phyloP scores from a whole-genome alignment of 1,140 invertebrate species.

The Drosophila ironensis region DNA sequence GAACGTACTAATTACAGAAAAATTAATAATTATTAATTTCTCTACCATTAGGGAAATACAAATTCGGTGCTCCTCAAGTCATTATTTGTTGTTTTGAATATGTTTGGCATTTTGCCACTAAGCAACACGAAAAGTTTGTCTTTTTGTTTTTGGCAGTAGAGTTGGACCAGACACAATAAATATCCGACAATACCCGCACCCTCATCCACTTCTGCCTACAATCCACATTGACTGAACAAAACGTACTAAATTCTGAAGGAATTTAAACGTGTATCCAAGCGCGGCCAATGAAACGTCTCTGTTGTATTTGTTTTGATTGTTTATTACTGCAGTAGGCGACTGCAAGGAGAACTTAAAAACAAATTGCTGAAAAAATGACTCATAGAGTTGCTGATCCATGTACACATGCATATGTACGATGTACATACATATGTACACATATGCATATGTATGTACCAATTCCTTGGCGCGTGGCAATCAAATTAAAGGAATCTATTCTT shows the following conservation, averaged over 20 bases:
- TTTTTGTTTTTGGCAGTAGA: slow-evolving; percentile 65
- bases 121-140: slow-evolving; percentile 40
- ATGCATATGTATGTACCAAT: too few relatives aligned
- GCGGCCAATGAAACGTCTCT: slow-evolving; percentile 72
- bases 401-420: slow-evolving; percentile 4
- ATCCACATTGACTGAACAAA: slow-evolving; percentile 16
- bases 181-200: slow-evolving; percentile 37
- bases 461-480: too few relatives aligned
- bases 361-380: slow-evolving; percentile 63
- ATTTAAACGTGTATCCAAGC: slow-evolving; percentile 63
- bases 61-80: not conserved
- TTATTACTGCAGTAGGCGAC: slow-evolving; percentile 73
- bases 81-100: slow-evolving; percentile 45
- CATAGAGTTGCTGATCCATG: slow-evolving; percentile 20
- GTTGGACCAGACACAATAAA: slow-evolving; percentile 74
- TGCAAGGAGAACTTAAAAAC: slow-evolving; percentile 20
- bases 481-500: too few relatives aligned
- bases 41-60: not conserved
- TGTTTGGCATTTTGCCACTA: slow-evolving; percentile 65
- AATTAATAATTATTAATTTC: too few relatives aligned
- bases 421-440: too few relatives aligned
- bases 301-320: slow-evolving; percentile 79
- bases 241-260: not conserved
- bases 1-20: too few relatives aligned
- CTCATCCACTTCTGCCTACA: slow-evolving; percentile 49